phyloP scores from a whole-genome alignment of 2,113 vertebrate species.

The Salvelinus fontinalis region DNA sequence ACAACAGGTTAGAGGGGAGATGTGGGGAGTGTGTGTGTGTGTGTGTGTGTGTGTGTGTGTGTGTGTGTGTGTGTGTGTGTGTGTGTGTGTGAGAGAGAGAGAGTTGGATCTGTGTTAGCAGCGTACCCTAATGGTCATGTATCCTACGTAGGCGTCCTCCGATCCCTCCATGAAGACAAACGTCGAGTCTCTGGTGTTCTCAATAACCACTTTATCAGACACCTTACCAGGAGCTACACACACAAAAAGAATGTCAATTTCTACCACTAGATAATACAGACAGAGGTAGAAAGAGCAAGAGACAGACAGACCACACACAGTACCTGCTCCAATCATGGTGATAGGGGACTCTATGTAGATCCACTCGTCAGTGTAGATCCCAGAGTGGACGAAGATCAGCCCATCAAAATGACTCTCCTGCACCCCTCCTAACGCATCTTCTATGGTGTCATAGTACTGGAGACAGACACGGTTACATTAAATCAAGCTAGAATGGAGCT shows the following conservation, averaged over 20 bases:
- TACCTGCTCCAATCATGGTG: slow-evolving; percentile 99
- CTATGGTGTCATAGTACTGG: slow-evolving; percentile 99
- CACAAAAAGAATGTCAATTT: slow-evolving; percentile 9
- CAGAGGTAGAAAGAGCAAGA: slow-evolving; percentile 2
- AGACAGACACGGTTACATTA: slow-evolving; percentile 17
- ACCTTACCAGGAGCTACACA: slow-evolving; percentile 92
- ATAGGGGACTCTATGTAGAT: slow-evolving; percentile 99
- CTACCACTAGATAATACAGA: slow-evolving; percentile 24
- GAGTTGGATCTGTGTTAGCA: no score
- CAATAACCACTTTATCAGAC: slow-evolving; percentile 86
- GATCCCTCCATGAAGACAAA: slow-evolving; percentile 99
- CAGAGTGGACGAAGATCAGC: slow-evolving; percentile 98
- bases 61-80: neutral
- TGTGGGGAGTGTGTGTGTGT: neutral
- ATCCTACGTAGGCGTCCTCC: slow-evolving; percentile 97
- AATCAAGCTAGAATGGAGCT: slow-evolving; percentile 5
- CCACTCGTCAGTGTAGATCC: slow-evolving; percentile 99
- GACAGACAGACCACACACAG: slow-evolving; percentile 18
- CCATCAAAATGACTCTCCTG: slow-evolving; percentile 99
- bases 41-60: neutral
- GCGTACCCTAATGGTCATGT: slow-evolving; percentile 91
- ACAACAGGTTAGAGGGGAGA: neutral
- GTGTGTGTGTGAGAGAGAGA: no score
- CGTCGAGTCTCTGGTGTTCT: slow-evolving; percentile 99
- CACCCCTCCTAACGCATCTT: slow-evolving; percentile 96